Evolutionary conservation across 2,888 invertebrate species (phyloP), one percentile per base, ranked within the genome.

Genomic region (Julus scandinavius): DNA sequence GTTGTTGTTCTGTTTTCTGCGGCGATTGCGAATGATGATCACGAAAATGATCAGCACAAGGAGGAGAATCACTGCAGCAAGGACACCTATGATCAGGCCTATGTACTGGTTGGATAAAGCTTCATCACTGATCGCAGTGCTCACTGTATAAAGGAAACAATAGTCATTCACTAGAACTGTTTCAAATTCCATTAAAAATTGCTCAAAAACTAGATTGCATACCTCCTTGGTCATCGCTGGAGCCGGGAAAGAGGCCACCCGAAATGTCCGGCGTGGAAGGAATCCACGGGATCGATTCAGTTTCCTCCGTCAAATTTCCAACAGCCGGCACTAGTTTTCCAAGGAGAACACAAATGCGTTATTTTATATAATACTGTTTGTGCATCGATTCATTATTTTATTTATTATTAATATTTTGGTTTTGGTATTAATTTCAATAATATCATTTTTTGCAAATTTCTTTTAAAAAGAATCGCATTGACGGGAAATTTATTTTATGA

Each of bases 31-130:
- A 90, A 95, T 95, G 84, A 96, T 94, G 91, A 96, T 95, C 88
- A 96, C 93, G 92, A 95, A 95, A 91, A 96, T 95, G 58, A 95
- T 95, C 9, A 95, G 95, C 2, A 95, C 95, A 41, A 96, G 93
- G 1, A 96, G 93, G 87, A 96, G 94, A 87, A 96, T 95, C 86
- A 96, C 94, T 1, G 95, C 95, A 41, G 95, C 95, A 87, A 96
- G 92, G 6, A 96, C 95, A n/a, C 96, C 95, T 80, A 96, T 95
- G 88, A 96, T 95, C 89, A 96, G 94, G n/a, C 95, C 95, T 93
- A 96, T 94, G 92, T 95, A 95, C 7, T 94, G 94, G 90, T 94
- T 94, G 87, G 93, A 92, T 7, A 94, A 94, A 90, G 94, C 93
- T 91, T 90, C 91, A 63, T 91, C 90, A 49, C 89, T 90, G 54